Percentiles rank a stretch among this genome's conserved stretches.
phyloP scores from a whole-genome alignment of 2,797 vertebrate genomes.

The Sebastes hubbsi region DNA sequence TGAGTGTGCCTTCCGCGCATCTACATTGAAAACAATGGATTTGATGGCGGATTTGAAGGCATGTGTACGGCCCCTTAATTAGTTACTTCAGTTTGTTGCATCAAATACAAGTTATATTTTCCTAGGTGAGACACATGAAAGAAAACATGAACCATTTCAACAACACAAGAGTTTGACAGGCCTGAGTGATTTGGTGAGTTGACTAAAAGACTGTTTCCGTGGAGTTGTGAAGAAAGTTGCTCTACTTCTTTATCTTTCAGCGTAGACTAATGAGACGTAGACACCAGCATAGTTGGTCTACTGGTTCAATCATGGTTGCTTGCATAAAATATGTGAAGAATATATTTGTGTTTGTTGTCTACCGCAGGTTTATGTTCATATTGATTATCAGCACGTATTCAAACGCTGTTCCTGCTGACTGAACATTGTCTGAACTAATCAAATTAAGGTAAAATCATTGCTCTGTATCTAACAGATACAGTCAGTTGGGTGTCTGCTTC shows the following conservation, averaged over 20 bases:
- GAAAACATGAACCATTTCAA: neutral
- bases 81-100: neutral
- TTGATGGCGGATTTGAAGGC: too few relatives aligned
- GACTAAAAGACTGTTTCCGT: neutral
- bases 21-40: too few relatives aligned
- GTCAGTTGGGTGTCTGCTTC: neutral
- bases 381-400: neutral
- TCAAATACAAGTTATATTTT: neutral
- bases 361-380: neutral
- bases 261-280: neutral
- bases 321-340: neutral
- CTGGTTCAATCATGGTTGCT: neutral
- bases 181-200: neutral
- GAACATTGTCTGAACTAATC: neutral
- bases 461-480: neutral
- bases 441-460: neutral
- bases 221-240: neutral
- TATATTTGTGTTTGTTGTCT: conserved; percentile 3
- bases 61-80: neutral
- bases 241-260: neutral
- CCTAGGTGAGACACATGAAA: neutral
- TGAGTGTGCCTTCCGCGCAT: too few relatives aligned
- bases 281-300: neutral
- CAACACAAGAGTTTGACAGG: neutral
- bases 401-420: neutral